Conservation (phyloP, 2,797 vertebrate genomes). For the Galaxias olidus region DNA sequence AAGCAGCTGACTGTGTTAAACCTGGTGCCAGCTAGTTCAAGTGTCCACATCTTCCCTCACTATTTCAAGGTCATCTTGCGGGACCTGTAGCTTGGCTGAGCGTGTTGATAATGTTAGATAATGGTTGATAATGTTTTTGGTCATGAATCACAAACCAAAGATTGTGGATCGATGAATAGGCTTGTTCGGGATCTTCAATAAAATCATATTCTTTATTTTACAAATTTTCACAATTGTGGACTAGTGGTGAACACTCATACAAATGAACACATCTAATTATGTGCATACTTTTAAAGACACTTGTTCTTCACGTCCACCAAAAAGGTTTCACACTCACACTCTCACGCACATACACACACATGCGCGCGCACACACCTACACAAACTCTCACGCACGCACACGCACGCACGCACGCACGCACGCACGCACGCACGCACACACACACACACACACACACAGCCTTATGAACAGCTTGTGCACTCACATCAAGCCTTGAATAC, state of each 20-base stretch:
- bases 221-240: conserved; percentile 78
- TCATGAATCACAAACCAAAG: too few relatives aligned
- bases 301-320: background rate
- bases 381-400: conserved; percentile 19
- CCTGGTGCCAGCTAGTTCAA: conserved; percentile 12
- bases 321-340: background rate
- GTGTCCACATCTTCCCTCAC: conserved; percentile 20
- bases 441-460: conserved; percentile 21
- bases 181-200: conserved; percentile 65
- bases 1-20: conserved; percentile 64
- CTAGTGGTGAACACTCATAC: conserved; percentile 67
- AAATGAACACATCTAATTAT: conserved; percentile 61
- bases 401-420: conserved; percentile 4
- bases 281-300: conserved; percentile 67
- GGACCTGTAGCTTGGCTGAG: background rate
- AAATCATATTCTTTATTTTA: conserved; percentile 81
- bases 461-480: conserved; percentile 21
- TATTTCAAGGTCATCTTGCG: conserved; percentile 53
- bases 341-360: conserved; percentile 10
- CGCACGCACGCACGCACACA: conserved; percentile 1
- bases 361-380: background rate
- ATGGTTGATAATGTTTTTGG: too few relatives aligned
- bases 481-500: conserved; percentile 9
- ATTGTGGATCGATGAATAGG: conserved; percentile 19
- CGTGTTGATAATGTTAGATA: too few relatives aligned